Evolutionary conservation across 2,888 invertebrate species (phyloP).

Genomic region (Aricia artaxerxes): DNA sequence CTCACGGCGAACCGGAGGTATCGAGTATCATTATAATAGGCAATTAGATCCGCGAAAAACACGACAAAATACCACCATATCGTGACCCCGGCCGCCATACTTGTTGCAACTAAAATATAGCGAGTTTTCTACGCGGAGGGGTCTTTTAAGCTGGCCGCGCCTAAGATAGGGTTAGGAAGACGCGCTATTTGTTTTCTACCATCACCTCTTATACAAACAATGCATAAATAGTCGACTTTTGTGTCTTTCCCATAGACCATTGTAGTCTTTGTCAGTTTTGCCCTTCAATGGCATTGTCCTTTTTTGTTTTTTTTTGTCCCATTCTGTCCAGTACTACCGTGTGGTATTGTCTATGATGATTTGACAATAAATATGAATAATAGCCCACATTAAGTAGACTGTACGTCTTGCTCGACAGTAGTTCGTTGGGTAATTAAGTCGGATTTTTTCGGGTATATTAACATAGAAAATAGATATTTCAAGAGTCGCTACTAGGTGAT

Average conservation of each 20-base stretch:
- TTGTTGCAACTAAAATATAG: conserved; percentile 26
- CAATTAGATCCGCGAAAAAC: conserved; percentile 73
- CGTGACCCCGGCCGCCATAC: conserved; percentile 43
- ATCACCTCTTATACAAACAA: conserved; percentile 78
- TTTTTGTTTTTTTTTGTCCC: conserved; percentile 44
- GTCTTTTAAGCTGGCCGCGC: conserved; percentile 46
- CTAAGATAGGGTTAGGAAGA: conserved; percentile 62
- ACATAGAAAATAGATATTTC: neutral
- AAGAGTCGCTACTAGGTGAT: neutral
- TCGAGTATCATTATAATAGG: conserved; percentile 77
- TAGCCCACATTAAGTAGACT: conserved; percentile 20
- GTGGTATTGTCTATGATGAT: conserved; percentile 21
- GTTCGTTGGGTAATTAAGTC: conserved; percentile 18
- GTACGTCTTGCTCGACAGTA: neutral
- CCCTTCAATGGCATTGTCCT: conserved; percentile 57
- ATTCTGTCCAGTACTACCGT: conserved; percentile 25
- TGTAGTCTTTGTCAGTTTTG: conserved; percentile 73
- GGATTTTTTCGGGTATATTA: neutral
- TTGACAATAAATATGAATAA: conserved; percentile 31
- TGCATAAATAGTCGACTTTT: conserved; percentile 69
- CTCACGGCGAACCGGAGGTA: conserved; percentile 49
- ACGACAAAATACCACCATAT: conserved; percentile 45
- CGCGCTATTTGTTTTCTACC: conserved; percentile 73
- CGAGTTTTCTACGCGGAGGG: conserved; percentile 21
- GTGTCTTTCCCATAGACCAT: conserved; percentile 68